A percentile compares a stretch with the other conserved stretches of the same genome.
Conservation (phyloP, 2,888 invertebrate genomes). For the Ornithoptera priamus region DNA sequence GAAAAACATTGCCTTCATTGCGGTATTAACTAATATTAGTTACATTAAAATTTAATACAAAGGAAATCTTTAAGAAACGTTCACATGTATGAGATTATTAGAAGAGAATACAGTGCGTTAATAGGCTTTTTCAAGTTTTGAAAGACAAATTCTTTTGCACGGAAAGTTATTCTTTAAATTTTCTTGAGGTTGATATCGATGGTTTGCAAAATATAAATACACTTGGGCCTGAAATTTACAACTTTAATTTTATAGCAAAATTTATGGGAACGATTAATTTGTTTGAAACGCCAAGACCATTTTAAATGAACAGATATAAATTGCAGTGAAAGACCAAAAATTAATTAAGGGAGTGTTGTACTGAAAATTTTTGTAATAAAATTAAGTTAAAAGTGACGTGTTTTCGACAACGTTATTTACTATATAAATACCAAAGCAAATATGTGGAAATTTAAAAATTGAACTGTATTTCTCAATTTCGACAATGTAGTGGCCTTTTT, state of each 20-base stretch:
- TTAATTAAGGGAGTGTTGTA: conserved; percentile 6
- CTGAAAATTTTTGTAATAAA: background rate
- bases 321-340: conserved; percentile 14
- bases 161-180: background rate
- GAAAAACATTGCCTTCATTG: too few relatives aligned
- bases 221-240: conserved; percentile 10
- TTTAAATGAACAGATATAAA: conserved; percentile 17
- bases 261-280: conserved; percentile 18
- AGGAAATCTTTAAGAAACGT: too few relatives aligned
- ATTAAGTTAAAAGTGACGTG: conserved; percentile 2
- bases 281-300: conserved; percentile 15
- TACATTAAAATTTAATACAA: too few relatives aligned
- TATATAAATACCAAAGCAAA: background rate
- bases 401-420: background rate
- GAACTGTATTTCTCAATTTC: background rate
- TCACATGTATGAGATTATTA: too few relatives aligned
- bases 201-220: conserved; percentile 6
- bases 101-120: background rate
- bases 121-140: background rate
- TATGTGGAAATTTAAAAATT: background rate
- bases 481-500: background rate
- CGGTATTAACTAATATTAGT: too few relatives aligned
- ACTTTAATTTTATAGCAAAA: conserved; percentile 17
- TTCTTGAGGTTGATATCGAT: background rate
- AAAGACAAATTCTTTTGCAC: background rate